Conservation (phyloP, 2,797 vertebrate species). For the Natrix natrix region DNA sequence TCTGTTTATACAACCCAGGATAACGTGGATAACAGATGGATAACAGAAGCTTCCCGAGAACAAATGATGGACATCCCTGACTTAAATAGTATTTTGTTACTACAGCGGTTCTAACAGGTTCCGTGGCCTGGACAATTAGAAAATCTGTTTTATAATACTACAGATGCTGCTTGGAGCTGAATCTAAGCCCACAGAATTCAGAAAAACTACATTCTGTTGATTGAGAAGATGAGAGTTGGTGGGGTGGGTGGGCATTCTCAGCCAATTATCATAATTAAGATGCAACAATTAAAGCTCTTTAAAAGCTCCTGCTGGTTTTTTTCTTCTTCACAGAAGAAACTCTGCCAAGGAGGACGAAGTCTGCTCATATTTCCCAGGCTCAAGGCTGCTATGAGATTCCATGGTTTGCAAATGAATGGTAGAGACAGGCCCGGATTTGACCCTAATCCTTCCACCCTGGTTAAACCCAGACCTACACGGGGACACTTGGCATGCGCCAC, state of each 20-base stretch:
- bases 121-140: neutral
- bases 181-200: neutral
- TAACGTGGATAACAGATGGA: too few relatives aligned
- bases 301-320: neutral
- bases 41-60: too few relatives aligned
- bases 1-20: too few relatives aligned
- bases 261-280: neutral
- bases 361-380: neutral
- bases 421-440: neutral
- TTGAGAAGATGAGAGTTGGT: neutral
- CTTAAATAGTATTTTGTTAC: neutral
- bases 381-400: neutral
- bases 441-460: too few relatives aligned
- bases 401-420: neutral
- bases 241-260: neutral
- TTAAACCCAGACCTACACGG: neutral
- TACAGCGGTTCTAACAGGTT: neutral
- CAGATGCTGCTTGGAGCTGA: neutral
- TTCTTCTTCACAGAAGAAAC: neutral
- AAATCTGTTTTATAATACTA: neutral
- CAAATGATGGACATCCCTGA: neutral
- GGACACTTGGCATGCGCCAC: neutral
- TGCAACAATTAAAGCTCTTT: neutral
- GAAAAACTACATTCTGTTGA: neutral
- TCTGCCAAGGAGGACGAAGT: neutral